Conservation (phyloP, 2,113 vertebrate species). For the Saguinus imperator region DNA sequence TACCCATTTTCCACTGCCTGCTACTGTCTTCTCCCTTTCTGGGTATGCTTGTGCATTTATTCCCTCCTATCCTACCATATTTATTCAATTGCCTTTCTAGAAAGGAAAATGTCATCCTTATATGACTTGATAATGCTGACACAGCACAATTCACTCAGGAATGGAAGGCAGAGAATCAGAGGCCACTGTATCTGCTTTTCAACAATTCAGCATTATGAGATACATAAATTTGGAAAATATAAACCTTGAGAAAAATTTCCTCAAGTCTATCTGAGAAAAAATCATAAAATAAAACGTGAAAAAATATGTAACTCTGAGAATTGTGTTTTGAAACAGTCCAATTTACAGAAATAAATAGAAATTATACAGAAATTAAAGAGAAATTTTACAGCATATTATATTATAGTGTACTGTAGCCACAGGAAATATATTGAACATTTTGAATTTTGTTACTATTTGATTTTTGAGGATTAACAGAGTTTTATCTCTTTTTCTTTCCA, state of each 20-base stretch:
- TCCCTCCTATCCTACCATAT: neutral
- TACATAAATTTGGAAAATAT: neutral
- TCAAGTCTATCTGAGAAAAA: neutral
- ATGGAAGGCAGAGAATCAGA: neutral
- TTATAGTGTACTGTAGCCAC: neutral
- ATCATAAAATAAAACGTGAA: neutral
- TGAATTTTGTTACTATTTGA: neutral
- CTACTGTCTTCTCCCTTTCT: neutral
- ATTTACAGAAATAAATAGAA: neutral
- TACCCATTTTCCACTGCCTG: rapidly evolving
- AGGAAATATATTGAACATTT: neutral
- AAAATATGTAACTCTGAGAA: neutral
- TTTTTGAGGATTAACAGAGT: neutral
- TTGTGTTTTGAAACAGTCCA: neutral
- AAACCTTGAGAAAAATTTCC: neutral
- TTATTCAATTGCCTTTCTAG: neutral
- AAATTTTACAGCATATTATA: neutral
- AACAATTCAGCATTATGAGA: neutral
- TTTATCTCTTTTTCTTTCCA: neutral
- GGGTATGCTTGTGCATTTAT: neutral
- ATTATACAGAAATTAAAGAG: neutral
- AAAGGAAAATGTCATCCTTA: neutral
- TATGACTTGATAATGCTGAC: neutral
- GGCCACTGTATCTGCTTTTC: neutral
- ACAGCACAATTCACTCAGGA: neutral